Base-by-base conservation (phyloP, 2,888 invertebrate genomes). In the Caenorhabditis japonica region DNA sequence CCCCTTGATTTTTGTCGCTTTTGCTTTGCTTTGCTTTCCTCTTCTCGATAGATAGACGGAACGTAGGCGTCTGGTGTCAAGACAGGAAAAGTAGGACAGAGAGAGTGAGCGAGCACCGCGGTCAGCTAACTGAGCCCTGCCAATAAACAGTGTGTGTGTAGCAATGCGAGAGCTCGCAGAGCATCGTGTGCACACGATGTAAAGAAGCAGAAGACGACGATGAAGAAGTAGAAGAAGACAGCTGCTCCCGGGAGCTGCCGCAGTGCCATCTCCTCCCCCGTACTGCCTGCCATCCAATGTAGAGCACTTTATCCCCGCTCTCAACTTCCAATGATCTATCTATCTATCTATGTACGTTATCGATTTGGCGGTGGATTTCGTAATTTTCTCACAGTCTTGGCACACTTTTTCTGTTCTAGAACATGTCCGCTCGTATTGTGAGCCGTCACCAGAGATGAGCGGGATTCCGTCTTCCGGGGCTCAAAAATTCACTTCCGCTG, bases 101-200 rank as follows among this genome's bases (percentile, higher is more conserved):
- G 46, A 27, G 44, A 44, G 44, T 19, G 44, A 44, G 44, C 36
- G 53, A 52, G 62, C 51, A 51, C 36, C 43, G 43, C 61, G 52
- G 61, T 61, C 61, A 61, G 41, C 61, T 19, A 61, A 52, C 25
- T 61, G 61, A 61, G 34, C 56, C 44, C 27, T 23, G 44, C 38
- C 53, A 55, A 55, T 64, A 64, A 64, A 64, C 62, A 64, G 61
- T 53, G 61, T 64, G 61, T 53, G 61, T 64, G 55, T 64, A 47
- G 62, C 39, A 55, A 55, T 64, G 62, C 47, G 53, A 55, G 62
- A 52, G 51, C 15, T 34, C 15, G 13, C 10, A 30, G 12, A 30
- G 39, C 41, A 53, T 27, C 13, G 7, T n/a, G n/a, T n/a, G n/a
- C 43, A 38, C 49, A 51, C 55, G 64, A 64, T 58, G 66, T 66